A percentile compares a stretch with the other conserved stretches of the same genome.
Conservation (phyloP, 2,113 vertebrate genomes). For the Pelobates fuscus region DNA sequence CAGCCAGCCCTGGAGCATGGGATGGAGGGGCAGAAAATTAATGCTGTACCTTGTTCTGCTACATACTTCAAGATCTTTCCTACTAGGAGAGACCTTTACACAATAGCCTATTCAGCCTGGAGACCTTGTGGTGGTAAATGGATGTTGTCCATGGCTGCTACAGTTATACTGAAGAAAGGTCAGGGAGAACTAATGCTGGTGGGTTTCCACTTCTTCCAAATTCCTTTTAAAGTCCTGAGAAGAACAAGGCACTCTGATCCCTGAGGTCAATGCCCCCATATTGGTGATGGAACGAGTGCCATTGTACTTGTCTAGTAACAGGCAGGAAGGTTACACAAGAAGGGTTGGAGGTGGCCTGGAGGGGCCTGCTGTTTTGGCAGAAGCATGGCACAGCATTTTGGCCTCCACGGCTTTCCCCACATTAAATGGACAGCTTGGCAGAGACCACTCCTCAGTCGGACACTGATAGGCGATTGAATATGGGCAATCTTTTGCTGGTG, state of each 20-base stretch:
- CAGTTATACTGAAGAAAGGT: not conserved
- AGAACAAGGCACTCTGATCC: not conserved
- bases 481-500: slow-evolving; percentile 74
- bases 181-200: not conserved
- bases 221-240: not conserved
- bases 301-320: too few species aligned
- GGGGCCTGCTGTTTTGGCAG: not conserved
- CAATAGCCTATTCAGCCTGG: not conserved
- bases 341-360: too few species aligned
- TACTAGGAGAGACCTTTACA: slow-evolving; percentile 31
- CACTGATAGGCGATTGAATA: slow-evolving; percentile 84
- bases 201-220: not conserved
- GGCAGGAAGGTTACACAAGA: not conserved
- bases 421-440: too few species aligned
- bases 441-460: slow-evolving; percentile 69
- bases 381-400: not conserved
- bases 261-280: not conserved
- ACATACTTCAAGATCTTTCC: slow-evolving; percentile 29
- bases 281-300: not conserved
- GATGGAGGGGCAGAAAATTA: slow-evolving; percentile 25
- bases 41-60: slow-evolving; percentile 44
- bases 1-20: slow-evolving; percentile 19
- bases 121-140: not conserved
- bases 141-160: not conserved
- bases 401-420: not conserved